phyloP scores from a whole-genome alignment of 2,113 vertebrate genomes.

The Epinephelus moara region DNA sequence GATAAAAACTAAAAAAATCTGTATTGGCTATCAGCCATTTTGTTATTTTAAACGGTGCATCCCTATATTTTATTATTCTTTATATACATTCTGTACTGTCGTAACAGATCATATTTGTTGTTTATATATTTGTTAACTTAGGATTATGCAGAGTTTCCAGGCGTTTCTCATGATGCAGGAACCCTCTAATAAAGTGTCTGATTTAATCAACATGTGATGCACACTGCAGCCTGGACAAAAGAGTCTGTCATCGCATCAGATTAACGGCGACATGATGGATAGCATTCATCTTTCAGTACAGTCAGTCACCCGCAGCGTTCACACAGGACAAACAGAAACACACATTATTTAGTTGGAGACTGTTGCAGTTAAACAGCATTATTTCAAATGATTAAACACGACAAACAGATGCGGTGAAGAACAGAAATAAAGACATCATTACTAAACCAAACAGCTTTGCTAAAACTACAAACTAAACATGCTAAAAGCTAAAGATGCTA shows the following conservation, averaged over 20 bases:
- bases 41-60: too few species aligned
- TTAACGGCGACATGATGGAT: background rate
- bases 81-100: background rate
- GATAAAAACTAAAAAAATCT: too few species aligned
- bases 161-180: background rate
- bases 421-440: background rate
- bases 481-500: background rate
- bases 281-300: background rate
- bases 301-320: conserved; percentile 7
- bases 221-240: conserved; percentile 30
- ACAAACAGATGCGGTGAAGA: conserved; percentile 15
- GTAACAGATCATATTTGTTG: background rate
- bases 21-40: too few species aligned
- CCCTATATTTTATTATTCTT: too few species aligned
- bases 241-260: conserved; percentile 8
- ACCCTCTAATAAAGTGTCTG: background rate
- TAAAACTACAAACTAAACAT: background rate
- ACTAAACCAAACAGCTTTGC: conserved; percentile 2
- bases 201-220: background rate
- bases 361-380: background rate
- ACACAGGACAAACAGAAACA: conserved; percentile 13
- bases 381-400: conserved; percentile 3
- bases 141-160: background rate
- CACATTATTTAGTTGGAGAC: background rate
- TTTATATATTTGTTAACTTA: background rate